Evolutionary conservation across 2,797 vertebrate genomes (phyloP).

Genomic region (Gymnocypris eckloni): DNA sequence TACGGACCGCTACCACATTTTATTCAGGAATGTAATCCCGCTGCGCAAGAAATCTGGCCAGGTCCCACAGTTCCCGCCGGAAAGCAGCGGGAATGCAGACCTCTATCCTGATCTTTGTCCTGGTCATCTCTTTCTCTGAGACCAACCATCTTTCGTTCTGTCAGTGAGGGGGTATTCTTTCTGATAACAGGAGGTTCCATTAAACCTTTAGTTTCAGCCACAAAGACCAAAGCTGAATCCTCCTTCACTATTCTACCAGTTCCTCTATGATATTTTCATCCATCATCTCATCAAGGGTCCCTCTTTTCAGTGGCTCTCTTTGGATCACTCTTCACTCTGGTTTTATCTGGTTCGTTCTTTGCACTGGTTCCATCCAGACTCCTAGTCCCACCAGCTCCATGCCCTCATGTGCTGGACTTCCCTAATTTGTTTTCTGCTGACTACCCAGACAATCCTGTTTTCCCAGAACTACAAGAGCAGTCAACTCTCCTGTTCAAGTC

Average conservation of each 20-base stretch:
- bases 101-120: background rate
- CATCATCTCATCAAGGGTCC: background rate
- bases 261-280: background rate
- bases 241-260: background rate
- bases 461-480: too few relatives aligned
- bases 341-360: background rate
- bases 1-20: too few relatives aligned
- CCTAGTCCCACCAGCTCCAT: background rate
- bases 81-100: too few relatives aligned
- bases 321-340: background rate
- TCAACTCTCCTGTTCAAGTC: background rate
- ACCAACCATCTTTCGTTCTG: background rate
- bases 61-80: too few relatives aligned
- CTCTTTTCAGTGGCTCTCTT: background rate
- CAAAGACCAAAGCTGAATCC: background rate
- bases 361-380: background rate
- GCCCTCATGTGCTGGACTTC: too few relatives aligned
- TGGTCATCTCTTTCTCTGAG: background rate
- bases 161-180: background rate
- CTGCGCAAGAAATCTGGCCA: too few relatives aligned
- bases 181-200: background rate
- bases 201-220: background rate
- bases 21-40: too few relatives aligned
- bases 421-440: too few relatives aligned
- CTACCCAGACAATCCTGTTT: too few relatives aligned